These are phyloP conservation scores for Ondatra zibethicus DNA, from an alignment of 2,113 vertebrate genomes.

Conservation along the genomic window DNA sequence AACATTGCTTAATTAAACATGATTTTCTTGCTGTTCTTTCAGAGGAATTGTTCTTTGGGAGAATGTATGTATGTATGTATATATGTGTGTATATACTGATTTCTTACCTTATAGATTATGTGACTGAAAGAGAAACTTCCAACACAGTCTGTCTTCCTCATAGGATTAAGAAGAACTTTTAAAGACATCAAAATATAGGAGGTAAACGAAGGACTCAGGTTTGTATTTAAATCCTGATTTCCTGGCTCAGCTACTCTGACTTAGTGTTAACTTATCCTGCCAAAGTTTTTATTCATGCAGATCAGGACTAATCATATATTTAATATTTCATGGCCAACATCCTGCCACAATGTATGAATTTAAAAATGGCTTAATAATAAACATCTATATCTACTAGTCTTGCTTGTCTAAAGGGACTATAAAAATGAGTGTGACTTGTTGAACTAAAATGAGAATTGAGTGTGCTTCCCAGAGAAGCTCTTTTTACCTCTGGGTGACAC, in stretches of 20 bases:
- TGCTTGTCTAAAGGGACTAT: neutral
- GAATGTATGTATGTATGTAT: neutral
- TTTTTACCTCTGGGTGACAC: neutral
- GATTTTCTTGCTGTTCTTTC: constrained; percentile 35
- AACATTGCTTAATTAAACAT: constrained; percentile 48
- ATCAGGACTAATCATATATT: neutral
- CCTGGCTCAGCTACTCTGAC: neutral
- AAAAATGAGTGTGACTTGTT: neutral
- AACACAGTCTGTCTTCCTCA: neutral
- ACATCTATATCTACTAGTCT: neutral
- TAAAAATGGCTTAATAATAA: neutral
- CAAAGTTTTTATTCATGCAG: neutral
- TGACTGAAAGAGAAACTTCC: constrained; percentile 63
- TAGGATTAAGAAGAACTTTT: neutral
- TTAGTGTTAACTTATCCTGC: neutral
- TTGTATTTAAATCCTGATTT: neutral
- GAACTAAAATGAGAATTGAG: neutral
- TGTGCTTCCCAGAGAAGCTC: neutral
- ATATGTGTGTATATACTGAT: constrained; percentile 13
- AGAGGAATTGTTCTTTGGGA: constrained; percentile 30
- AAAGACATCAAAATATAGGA: neutral
- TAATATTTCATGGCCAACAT: neutral
- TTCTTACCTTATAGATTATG: constrained; percentile 11
- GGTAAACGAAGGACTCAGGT: neutral
- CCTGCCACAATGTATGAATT: neutral